Evolutionary conservation across 2,797 vertebrate genomes (phyloP), one percentile per base, ranked within the genome.

Genomic region (Girardinus metallicus): DNA sequence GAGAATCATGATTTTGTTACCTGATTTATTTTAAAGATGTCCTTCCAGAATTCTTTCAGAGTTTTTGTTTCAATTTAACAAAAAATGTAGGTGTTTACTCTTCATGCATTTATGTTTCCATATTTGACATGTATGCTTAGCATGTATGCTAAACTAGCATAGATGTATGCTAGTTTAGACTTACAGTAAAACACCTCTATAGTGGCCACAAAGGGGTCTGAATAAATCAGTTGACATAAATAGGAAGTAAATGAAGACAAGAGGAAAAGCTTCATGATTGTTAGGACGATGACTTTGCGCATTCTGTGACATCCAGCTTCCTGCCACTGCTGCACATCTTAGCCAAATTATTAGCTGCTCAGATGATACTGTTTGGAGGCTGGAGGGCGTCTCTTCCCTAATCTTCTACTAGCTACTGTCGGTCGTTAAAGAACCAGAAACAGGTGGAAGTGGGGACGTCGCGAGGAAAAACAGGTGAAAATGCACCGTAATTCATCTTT

Each of bases 291-390:
- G 94, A 90, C 90, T 97, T 97, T 26, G 96, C 95, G 93, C 97
- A 97, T 70, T 97, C 96, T 31, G 97, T 96, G 51, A 97, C 96
- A 88, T 98, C 97, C 75, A 98, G 91, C 81, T 89, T 96, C 92
- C 93, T 95, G 73, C 96, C 97, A 64, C 95, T 97, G 95, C 85
- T 97, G 93, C 96, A 99, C 90, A 97, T 97, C 82, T 96, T 97
- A 81, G 97, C 98, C 93, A 99, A 95, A 92, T 97, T 98, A 88
- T 96, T 97, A 5, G 97, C 97, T 90, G 97, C 97, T 95, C 97
- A 96, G 82, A 96, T 94, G 87, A 99, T 98, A 89, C 97, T 98
- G 93, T 97, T 98, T 74, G 98, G 98, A 88, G 98, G 99, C 95
- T 98, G 97, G 71, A 99, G 95, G 15, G 18, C 9, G n/a, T 57